Evolutionary conservation across 2,888 invertebrate genomes (phyloP).

Genomic region (Zaprionus obscuricornis): DNA sequence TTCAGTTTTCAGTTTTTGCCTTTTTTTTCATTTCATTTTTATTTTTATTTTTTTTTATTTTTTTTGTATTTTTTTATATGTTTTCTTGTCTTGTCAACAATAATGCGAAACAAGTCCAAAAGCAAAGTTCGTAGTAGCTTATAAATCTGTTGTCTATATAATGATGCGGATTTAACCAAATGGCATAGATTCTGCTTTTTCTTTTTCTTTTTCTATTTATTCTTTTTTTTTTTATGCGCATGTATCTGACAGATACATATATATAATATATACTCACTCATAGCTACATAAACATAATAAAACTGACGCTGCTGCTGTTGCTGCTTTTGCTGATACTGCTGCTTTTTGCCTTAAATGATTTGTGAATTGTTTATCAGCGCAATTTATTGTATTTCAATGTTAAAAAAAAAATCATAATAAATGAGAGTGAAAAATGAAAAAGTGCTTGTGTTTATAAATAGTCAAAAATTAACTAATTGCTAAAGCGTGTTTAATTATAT

Average conservation of each 20-base stretch:
- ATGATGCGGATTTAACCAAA: constrained; percentile 30
- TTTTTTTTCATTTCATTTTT: constrained; percentile 45
- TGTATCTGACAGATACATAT: constrained; percentile 20
- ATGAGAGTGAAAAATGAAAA: too few species aligned
- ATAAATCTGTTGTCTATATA: constrained; percentile 19
- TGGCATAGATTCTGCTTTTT: constrained; percentile 34
- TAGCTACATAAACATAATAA: constrained; percentile 32
- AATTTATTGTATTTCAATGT: constrained; percentile 22
- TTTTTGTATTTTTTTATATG: constrained; percentile 7
- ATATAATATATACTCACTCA: not conserved
- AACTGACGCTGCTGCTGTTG: constrained; percentile 17
- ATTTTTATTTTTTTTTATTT: constrained; percentile 5
- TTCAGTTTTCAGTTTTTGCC: constrained; percentile 40
- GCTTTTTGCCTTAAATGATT: too few species aligned
- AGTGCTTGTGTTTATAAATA: too few species aligned
- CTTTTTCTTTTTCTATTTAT: too few species aligned
- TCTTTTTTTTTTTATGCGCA: not conserved
- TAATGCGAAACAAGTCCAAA: constrained; percentile 9
- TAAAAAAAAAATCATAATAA: constrained; percentile 7
- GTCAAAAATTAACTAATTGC: too few species aligned
- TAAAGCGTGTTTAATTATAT: too few species aligned
- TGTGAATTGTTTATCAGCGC: constrained; percentile 42
- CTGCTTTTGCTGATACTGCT: too few species aligned
- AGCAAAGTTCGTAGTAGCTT: not conserved
- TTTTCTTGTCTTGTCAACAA: constrained; percentile 34